phyloP scores from a whole-genome alignment of 2,113 vertebrate species.

The Odontophorus gujanensis region DNA sequence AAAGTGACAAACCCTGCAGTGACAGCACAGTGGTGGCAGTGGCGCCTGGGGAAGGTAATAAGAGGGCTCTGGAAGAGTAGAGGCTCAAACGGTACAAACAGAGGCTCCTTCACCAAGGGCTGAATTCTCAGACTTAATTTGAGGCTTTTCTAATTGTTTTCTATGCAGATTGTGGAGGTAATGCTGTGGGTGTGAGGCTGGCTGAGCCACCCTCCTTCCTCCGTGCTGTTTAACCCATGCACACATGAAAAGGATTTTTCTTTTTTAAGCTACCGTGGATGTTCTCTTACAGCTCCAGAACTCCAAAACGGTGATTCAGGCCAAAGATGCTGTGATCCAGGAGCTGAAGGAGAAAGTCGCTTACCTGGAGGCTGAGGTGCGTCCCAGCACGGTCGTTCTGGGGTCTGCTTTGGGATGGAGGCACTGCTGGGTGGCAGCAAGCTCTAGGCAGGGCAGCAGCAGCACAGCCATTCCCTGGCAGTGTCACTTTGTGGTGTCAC shows the following conservation, averaged over 20 bases:
- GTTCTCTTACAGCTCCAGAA: slow-evolving; percentile 88
- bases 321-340: slow-evolving; percentile 87
- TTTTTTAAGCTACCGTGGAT: neutral
- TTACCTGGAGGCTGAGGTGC: slow-evolving; percentile 91
- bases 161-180: neutral
- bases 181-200: neutral
- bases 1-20: rapidly evolving
- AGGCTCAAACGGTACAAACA: rapidly evolving
- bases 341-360: slow-evolving; percentile 92
- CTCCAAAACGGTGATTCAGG: slow-evolving; percentile 90
- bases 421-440: neutral
- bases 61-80: neutral
- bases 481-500: neutral
- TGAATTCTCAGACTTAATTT: neutral
- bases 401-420: no score
- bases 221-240: rapidly evolving
- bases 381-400: rapidly evolving
- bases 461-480: neutral
- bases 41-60: neutral
- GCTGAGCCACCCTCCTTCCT: neutral
- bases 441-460: neutral
- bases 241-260: neutral
- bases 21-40: neutral
- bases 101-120: neutral
- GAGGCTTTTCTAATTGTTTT: neutral